Percentiles rank a stretch among this genome's conserved stretches.
Evolutionary conservation across 2,113 vertebrate genomes (phyloP).

Genomic region (Apeltes quadracus): DNA sequence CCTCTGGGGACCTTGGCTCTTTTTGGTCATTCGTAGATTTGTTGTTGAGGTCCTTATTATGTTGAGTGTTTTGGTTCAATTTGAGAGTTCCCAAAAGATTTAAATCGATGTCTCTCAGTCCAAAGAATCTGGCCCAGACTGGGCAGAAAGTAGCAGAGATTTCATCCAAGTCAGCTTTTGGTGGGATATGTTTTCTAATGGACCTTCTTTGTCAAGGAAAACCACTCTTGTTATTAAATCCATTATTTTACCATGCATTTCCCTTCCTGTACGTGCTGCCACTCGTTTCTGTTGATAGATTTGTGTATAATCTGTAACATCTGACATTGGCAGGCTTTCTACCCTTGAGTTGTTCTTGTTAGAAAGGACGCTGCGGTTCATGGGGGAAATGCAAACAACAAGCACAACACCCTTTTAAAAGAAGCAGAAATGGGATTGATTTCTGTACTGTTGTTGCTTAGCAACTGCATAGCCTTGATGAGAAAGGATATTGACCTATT

Average conservation of each 20-base stretch:
- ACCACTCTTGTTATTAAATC: neutral
- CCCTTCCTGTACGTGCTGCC: neutral
- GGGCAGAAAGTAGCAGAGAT: neutral
- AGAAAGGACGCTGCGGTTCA: constrained; percentile 38
- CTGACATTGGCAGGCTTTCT: constrained; percentile 3
- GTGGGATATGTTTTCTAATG: neutral
- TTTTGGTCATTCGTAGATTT: neutral
- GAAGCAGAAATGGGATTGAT: constrained; percentile 73
- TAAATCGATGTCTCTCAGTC: neutral
- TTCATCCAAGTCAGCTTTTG: neutral
- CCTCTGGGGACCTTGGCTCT: neutral
- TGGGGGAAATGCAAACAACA: constrained; percentile 58
- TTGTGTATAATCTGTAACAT: constrained; percentile 18
- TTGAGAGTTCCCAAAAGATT: neutral
- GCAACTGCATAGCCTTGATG: constrained; percentile 74
- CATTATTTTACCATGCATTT: neutral
- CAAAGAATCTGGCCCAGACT: neutral
- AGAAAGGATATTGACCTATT: constrained; percentile 76
- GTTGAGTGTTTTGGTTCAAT: neutral
- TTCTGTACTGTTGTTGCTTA: constrained; percentile 73
- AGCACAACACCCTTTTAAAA: constrained; percentile 61
- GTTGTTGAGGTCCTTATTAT: neutral
- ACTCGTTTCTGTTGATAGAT: neutral
- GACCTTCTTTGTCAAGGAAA: neutral
- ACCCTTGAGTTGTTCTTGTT: constrained; percentile 40